Conservation (phyloP, 1,140 invertebrate genomes). For the Heliconius nattereri region DNA sequence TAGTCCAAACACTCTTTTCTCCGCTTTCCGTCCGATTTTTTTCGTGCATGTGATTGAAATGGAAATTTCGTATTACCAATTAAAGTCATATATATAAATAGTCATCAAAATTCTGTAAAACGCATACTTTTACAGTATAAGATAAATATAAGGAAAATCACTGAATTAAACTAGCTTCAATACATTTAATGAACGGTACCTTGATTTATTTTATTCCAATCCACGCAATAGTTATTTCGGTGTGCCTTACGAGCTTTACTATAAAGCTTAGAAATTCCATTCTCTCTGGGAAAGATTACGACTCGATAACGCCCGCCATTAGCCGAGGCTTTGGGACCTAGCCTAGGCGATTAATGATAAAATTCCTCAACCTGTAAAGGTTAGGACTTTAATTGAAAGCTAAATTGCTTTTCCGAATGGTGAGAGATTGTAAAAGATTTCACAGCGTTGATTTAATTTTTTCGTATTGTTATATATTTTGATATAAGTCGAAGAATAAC, state of each 20-base stretch:
- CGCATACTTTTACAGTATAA: too few relatives aligned
- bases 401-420: conserved; percentile 1
- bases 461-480: too few relatives aligned
- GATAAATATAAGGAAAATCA: background rate
- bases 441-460: background rate
- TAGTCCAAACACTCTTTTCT: too few relatives aligned
- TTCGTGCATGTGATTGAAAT: too few relatives aligned
- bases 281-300: conserved; percentile 12
- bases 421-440: background rate
- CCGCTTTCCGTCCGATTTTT: too few relatives aligned
- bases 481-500: too few relatives aligned
- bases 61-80: too few relatives aligned
- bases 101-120: background rate
- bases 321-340: conserved; percentile 16
- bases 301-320: conserved; percentile 25
- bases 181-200: background rate
- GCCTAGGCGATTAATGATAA: conserved; percentile 24
- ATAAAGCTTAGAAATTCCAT: background rate
- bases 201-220: background rate
- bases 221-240: background rate
- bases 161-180: background rate
- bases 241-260: background rate
- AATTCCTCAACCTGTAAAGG: conserved; percentile 21
- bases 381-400: conserved; percentile 21
- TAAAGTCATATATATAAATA: background rate